Percentiles rank a stretch among this genome's conserved stretches.
phyloP scores from a whole-genome alignment of 2,113 vertebrate genomes.

The Ivindomyrus marchei region DNA sequence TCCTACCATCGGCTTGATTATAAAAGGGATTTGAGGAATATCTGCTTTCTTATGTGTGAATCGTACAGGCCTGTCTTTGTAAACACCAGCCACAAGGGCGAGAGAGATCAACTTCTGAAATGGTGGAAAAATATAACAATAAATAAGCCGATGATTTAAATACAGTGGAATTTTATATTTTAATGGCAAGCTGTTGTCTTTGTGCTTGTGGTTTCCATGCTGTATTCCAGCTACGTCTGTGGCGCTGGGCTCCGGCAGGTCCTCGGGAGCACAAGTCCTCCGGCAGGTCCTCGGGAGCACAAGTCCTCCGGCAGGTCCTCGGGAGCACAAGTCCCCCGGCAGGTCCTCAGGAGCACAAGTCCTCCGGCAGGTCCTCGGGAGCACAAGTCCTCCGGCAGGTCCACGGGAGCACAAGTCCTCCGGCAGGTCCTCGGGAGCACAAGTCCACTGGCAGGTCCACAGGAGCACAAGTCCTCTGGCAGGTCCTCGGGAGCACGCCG shows the following conservation, averaged over 20 bases:
- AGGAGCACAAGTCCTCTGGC: too few relatives aligned
- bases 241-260: not conserved
- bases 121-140: not conserved
- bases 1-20: conserved; percentile 35
- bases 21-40: conserved; percentile 37
- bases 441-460: not conserved
- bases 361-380: not conserved
- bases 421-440: too few relatives aligned
- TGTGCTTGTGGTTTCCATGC: not conserved
- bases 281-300: not conserved
- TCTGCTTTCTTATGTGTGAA: conserved; percentile 37
- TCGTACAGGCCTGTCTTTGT: conserved; percentile 40
- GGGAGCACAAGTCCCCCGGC: too few relatives aligned
- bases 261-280: not conserved
- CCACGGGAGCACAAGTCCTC: too few relatives aligned
- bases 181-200: not conserved
- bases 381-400: too few relatives aligned
- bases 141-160: not conserved
- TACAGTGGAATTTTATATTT: not conserved
- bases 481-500: not conserved
- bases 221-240: not conserved
- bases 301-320: too few relatives aligned
- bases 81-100: conserved; percentile 25
- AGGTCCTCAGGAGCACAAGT: not conserved
- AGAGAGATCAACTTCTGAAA: conserved; percentile 18